Percentiles rank a stretch among this genome's conserved stretches.
Conservation (phyloP, 1,140 invertebrate genomes). For the Tetranychus urticae region DNA sequence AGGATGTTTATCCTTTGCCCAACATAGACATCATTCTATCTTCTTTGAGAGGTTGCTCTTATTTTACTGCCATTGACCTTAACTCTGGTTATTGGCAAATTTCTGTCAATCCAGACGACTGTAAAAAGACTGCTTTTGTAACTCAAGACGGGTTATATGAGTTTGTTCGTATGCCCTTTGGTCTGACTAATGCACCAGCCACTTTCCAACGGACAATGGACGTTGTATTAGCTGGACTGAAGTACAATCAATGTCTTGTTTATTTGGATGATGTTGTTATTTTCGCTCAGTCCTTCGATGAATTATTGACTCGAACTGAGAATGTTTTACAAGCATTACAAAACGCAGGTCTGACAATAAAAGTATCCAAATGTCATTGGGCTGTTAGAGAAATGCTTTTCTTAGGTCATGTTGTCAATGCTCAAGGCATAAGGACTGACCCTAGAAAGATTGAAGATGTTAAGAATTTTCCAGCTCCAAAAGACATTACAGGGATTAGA, state of each 20-base stretch:
- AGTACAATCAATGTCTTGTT: neutral
- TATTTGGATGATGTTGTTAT: neutral
- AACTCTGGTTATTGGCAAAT: neutral
- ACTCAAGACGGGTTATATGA: neutral
- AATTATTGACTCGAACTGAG: neutral
- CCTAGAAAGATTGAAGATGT: neutral
- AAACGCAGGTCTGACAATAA: constrained; percentile 5
- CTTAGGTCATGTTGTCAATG: neutral
- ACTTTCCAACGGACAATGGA: neutral
- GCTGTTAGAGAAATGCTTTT: neutral
- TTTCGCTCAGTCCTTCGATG: neutral
- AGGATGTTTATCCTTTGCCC: constrained; percentile 27
- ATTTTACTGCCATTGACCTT: neutral
- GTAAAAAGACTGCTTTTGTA: neutral
- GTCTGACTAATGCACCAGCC: neutral
- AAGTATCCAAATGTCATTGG: neutral
- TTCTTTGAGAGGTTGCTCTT: neutral
- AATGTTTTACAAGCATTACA: neutral
- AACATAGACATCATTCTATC: constrained; percentile 13
- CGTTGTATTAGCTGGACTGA: neutral
- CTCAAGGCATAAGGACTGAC: neutral
- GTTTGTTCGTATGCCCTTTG: neutral
- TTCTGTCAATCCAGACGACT: neutral
- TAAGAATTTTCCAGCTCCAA: neutral
- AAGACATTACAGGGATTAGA: neutral